Base-by-base conservation (phyloP, 1,140 invertebrate species). In the Anagrus nilaparvatae region DNA sequence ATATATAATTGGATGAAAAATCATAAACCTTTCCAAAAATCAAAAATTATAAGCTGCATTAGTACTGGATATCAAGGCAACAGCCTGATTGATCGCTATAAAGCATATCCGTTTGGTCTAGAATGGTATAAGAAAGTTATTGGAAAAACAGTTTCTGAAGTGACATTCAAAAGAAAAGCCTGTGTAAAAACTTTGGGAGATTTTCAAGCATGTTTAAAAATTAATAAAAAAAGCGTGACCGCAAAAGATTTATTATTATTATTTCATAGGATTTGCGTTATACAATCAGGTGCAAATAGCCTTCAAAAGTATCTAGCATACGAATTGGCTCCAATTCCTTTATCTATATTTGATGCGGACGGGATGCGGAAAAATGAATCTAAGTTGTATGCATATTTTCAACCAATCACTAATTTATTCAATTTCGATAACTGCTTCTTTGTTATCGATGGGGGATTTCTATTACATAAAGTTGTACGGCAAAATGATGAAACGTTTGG, bases 321-420 rank as follows among this genome's bases (percentile, higher is more conserved):
- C 29, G 37, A 40, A 14, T n/a, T 45, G 10, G 32, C 23, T 4
- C 42, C 42, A 7, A 20, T 19, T 30, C 42, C 42, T n/a, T n/a
- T 28, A 12, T 25, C 19, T 29, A 10, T 44, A 12, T 30, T 37
- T 29, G 33, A 37, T 12, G 24, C 28, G n/a, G n/a, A n/a, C 12
- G 42, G 42, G 8, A 36, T 44, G 34, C 20, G 42, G 23, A 36
- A 27, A 44, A 29, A 3, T 14, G 14, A 44, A n/a, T 18, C 42
- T 2, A 27, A 44, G 9, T 16, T 44, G 1, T 44, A n/a, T n/a
- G 12, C 19, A 20, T 35, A 12, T 16, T 14, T 5, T 5, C 5
- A 19, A 16, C 9, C 19, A n/a, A 19, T 3, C 10, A 1, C 25
- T 14, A 13, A 1, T 40, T 10, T 9, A 13, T 16, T n/a, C 13